Base-by-base conservation (phyloP, 2,888 invertebrate species). In the Eupelmus urozonus region DNA sequence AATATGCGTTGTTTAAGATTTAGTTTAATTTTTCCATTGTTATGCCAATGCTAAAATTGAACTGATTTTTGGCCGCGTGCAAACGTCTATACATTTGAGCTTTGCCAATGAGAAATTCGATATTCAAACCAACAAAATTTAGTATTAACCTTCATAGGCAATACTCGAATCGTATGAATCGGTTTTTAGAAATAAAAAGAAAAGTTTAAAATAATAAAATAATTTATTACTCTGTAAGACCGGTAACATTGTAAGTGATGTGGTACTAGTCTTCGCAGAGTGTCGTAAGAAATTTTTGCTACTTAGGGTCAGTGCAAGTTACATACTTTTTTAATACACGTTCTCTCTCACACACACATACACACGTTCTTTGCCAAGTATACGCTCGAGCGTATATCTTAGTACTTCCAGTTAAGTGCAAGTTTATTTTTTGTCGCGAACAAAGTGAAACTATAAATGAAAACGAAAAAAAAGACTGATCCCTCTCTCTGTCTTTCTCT, bases 401-500 rank as follows among this genome's bases (percentile, higher is more conserved):
- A 63, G 18, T 62, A 73, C 62, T 67, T 73, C 62, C 78, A 78
- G 60, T 69, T 62, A 49, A 67, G 77, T 66, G 60, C 66, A 66
- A 60, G 25, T 60, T 74, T n/a, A n/a, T n/a, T n/a, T n/a, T n/a
- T 66, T 66, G 49, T 49, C 53, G 57, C 5, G 40, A 66, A 45
- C 23, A 65, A 65, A 40, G 40, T 59, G n/a, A 45, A 62, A 62
- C 40, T 59, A 57, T 27, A 51, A 27, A 42, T 7, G 51, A 18
- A 51, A 40, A 40, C 51, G 9, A 45, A 71, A 59, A 40, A 40
- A 76, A 76, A 80, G 80, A 80, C 74, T 80, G 77, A 77, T 80
- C 73, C 76, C 76, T 77, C 74, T 78, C 74, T 77, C 77, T 80
- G 66, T 76, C 76, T 80, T 70, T 80, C 80, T 80, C 79, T 80